Percentiles rank a stretch among this genome's conserved stretches.
These are phyloP conservation scores for Ctena decussata DNA, from an alignment of 2,888 invertebrate species.

Conservation along the genomic window DNA sequence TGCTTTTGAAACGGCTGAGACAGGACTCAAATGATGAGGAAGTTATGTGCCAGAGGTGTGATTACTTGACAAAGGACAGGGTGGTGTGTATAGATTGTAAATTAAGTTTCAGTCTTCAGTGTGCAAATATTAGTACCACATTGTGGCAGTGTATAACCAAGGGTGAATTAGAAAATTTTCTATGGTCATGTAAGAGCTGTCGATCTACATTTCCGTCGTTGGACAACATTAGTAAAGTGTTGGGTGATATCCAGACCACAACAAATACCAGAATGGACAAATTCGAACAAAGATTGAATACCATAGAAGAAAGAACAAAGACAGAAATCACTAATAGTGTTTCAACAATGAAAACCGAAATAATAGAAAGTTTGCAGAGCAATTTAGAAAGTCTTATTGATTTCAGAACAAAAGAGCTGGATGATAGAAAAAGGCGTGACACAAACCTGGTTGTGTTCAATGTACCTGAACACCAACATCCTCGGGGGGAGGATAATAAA, in stretches of 20 bases:
- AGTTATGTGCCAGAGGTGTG: not conserved
- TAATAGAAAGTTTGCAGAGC: not conserved
- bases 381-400: not conserved
- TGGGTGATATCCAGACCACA: not conserved
- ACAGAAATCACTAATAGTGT: not conserved
- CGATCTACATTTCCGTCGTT: not conserved
- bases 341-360: not conserved
- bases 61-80: not conserved
- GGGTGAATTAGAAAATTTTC: not conserved
- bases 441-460: not conserved
- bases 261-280: not conserved
- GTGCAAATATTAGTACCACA: not conserved
- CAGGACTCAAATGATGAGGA: not conserved
- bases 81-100: not conserved
- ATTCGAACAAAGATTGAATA: not conserved
- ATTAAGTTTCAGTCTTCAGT: not conserved
- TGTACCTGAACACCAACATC: not conserved
- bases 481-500: not conserved
- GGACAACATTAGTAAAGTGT: not conserved
- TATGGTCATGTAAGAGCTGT: not conserved
- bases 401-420: not conserved
- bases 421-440: not conserved
- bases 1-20: not conserved
- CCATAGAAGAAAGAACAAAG: not conserved
- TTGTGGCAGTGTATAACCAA: not conserved